Conservation (phyloP, 2,797 vertebrate genomes). For the Microtus californicus region DNA sequence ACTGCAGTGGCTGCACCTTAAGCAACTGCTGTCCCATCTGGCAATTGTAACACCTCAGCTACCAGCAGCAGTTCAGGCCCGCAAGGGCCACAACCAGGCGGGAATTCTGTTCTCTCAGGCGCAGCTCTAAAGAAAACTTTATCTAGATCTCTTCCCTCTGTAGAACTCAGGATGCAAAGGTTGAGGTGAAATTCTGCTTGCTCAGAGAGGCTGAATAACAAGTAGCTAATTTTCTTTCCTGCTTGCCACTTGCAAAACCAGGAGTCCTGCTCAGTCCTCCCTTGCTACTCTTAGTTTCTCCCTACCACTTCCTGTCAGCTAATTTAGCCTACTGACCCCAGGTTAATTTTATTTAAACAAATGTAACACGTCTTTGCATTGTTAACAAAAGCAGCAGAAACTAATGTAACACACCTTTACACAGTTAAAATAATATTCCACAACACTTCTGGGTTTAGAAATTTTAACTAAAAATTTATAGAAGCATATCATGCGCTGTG, state of each 20-base stretch:
- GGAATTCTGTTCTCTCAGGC: not conserved
- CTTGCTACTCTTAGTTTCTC: not conserved
- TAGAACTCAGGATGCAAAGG: not conserved
- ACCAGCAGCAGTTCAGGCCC: not conserved
- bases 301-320: not conserved
- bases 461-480: conserved; percentile 37
- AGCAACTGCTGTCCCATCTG: not conserved
- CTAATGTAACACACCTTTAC: not conserved
- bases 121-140: not conserved
- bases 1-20: not conserved
- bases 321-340: not conserved
- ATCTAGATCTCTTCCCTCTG: not conserved
- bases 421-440: not conserved
- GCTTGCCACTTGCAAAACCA: not conserved
- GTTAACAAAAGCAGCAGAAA: not conserved
- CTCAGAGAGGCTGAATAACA: not conserved
- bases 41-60: not conserved
- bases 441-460: conserved; percentile 20
- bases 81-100: not conserved
- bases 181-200: not conserved
- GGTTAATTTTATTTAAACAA: not conserved
- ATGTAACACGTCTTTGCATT: not conserved
- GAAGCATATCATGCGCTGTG: not conserved
- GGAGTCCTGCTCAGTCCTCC: not conserved
- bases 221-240: not conserved